Evolutionary conservation across 2,888 invertebrate species (phyloP), one percentile per base, ranked within the genome.

Genomic region (Caenorhabditis angaria): DNA sequence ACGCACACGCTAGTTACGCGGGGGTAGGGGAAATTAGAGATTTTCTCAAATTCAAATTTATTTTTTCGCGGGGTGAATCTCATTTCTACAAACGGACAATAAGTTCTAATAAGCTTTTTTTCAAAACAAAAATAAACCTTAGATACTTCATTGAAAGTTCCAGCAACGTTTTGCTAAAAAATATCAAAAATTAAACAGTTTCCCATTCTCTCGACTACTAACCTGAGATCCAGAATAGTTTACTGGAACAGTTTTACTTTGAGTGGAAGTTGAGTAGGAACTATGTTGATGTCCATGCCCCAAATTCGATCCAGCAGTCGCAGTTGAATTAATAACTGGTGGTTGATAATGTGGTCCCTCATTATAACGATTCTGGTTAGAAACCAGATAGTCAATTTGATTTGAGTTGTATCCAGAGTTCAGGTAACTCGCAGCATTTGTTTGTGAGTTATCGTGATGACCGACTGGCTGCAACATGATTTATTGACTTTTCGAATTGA

Each of bases 361-460:
- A 32, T 61, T 65, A 63, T 76, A 79, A 47, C 70, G 69, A 61
- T 79, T 66, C 64, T 67, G 67, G 41, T 79, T 70, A 10, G 59
- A 67, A 12, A 68, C 47, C 4, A 80, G 58, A 59, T 80, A 80
- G 62, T 80, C 80, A 18, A 76, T 60, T 61, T 80, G 80, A 61
- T 77, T 77, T n/a, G 69, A 70, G 69, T 80, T 80, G 70, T 71
- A 80, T 53, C 80, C 80, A 61, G 62, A 27, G 28, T 28, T 28
- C 61, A 56, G 18, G 18, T 41, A 65, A 63, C 12, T 32, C 28
- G n/a, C 24, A 60, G 41, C 51, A 20, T 62, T 70, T 28, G 24
- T 35, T 73, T 67, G 48, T 67, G 61, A 51, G 54, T 54, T 25
- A 28, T 29, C 41, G 18, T 54, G 54, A 28, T 25, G 27, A 54